A percentile compares a stretch with the other conserved stretches of the same genome.
phyloP scores from a whole-genome alignment of 2,888 invertebrate species.

The Pediacus dermestoides region DNA sequence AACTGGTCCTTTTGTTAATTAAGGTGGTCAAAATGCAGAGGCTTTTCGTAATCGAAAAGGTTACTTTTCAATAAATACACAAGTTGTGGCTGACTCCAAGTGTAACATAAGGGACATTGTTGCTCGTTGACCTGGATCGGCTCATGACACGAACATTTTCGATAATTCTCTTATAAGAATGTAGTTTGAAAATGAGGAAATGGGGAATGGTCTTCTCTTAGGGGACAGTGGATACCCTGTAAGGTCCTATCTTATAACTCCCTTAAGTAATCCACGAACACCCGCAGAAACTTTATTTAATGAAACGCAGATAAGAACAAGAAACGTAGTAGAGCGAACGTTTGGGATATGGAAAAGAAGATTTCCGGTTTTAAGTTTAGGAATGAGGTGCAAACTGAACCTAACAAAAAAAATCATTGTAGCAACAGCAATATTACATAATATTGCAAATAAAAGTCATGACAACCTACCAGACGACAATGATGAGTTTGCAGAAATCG shows the following conservation, averaged over 20 bases:
- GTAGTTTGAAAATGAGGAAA: slow-evolving; percentile 10
- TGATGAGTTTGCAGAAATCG: background rate
- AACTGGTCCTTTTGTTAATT: background rate
- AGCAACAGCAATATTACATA: slow-evolving; percentile 1
- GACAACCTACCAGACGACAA: slow-evolving; percentile 1
- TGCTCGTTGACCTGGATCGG: slow-evolving; percentile 13
- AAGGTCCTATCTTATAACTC: slow-evolving; percentile 25
- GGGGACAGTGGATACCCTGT: slow-evolving; percentile 32
- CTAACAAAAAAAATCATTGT: slow-evolving; percentile 1
- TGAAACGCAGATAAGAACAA: slow-evolving; percentile 25
- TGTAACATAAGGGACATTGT: slow-evolving; percentile 7
- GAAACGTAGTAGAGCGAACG: slow-evolving; percentile 25
- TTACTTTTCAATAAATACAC: slow-evolving; percentile 11
- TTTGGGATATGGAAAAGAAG: slow-evolving; percentile 25
- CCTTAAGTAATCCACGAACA: slow-evolving; percentile 18
- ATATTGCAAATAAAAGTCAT: slow-evolving; percentile 2
- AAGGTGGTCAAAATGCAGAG: slow-evolving; percentile 13
- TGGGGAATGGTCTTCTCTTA: slow-evolving; percentile 15
- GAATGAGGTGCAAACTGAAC: background rate
- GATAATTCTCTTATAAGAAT: slow-evolving; percentile 8
- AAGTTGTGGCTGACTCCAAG: slow-evolving; percentile 8
- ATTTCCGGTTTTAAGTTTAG: background rate
- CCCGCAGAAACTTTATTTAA: slow-evolving; percentile 24
- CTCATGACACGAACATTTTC: slow-evolving; percentile 10
- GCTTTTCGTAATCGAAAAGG: slow-evolving; percentile 7